phyloP scores from a whole-genome alignment of 1,140 invertebrate species.

The Laupala kohalensis region DNA sequence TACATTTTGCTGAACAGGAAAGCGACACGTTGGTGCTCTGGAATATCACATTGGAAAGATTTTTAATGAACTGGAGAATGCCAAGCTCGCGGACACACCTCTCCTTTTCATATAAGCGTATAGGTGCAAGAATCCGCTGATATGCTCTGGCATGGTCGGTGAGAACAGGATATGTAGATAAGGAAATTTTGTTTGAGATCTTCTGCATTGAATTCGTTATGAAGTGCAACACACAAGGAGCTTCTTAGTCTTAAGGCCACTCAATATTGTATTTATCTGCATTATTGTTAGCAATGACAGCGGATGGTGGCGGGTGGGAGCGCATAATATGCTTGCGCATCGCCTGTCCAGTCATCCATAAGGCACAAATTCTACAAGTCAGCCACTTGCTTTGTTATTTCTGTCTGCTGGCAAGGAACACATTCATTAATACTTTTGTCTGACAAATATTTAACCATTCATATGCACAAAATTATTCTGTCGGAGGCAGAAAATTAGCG shows the following conservation, averaged over 20 bases:
- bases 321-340: not conserved
- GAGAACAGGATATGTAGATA: not conserved
- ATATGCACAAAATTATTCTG: not conserved
- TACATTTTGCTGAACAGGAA: not conserved
- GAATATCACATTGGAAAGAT: constrained; percentile 9
- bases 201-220: not conserved
- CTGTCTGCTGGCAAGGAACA: not conserved
- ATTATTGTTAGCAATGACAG: not conserved
- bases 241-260: not conserved
- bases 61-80: not conserved
- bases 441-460: not conserved
- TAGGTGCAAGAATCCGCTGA: not conserved
- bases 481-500: not conserved
- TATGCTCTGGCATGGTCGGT: not conserved
- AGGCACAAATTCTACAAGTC: not conserved
- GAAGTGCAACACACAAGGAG: not conserved
- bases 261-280: not conserved
- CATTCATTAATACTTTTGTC: not conserved
- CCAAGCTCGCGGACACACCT: not conserved
- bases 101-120: not conserved
- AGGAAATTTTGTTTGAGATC: not conserved
- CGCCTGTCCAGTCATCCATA: not conserved
- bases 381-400: not conserved
- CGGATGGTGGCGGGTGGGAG: not conserved
- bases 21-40: constrained; percentile 4